Conservation (phyloP, 2,888 invertebrate species). For the Nemoura dubitans region DNA sequence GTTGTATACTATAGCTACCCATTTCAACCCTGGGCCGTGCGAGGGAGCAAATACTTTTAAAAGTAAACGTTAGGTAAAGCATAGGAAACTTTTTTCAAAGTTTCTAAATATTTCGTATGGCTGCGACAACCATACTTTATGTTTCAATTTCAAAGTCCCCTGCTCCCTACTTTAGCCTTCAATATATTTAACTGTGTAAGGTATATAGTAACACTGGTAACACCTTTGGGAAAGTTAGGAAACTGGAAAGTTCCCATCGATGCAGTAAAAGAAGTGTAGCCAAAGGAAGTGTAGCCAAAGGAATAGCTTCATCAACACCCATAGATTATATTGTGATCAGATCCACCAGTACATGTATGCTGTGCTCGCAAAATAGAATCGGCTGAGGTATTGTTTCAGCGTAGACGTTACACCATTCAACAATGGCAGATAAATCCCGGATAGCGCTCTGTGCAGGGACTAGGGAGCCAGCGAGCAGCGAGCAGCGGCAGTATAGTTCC, state of each 20-base stretch:
- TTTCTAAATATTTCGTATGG: constrained; percentile 7
- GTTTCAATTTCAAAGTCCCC: constrained; percentile 29
- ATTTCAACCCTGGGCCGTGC: background rate
- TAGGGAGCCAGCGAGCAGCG: background rate
- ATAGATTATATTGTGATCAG: background rate
- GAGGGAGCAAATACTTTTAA: background rate
- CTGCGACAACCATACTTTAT: constrained; percentile 10
- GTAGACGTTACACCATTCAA: background rate
- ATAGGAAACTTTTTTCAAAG: constrained; percentile 1
- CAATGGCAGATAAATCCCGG: background rate
- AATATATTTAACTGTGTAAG: background rate
- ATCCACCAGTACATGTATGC: background rate
- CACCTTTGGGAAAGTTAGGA: background rate
- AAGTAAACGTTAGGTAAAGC: background rate
- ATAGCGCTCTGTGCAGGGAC: background rate
- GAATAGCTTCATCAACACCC: background rate
- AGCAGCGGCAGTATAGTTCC: background rate
- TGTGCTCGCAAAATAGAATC: background rate
- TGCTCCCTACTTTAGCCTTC: background rate
- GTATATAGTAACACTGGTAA: background rate
- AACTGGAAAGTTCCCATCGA: background rate
- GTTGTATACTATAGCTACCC: background rate
- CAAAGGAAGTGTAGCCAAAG: background rate
- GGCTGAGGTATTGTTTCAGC: background rate
- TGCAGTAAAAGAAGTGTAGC: background rate